Conservation (phyloP, 2,888 invertebrate species). For the Diplazon laetatorius region DNA sequence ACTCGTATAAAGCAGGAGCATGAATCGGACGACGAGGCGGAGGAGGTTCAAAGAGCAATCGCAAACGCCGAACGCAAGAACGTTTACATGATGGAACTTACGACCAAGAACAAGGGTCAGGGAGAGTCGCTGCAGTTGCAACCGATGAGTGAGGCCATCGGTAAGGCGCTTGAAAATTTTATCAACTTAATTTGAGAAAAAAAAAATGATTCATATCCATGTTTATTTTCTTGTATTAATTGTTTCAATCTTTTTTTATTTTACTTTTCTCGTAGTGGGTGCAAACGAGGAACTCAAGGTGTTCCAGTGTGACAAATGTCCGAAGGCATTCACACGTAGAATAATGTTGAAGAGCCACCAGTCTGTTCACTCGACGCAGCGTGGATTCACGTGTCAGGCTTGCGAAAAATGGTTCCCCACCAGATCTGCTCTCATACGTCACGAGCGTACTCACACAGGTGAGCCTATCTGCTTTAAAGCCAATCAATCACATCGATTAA, state of each 20-base stretch:
- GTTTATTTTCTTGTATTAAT: neutral
- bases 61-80: slow-evolving; percentile 77
- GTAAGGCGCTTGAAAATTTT: slow-evolving; percentile 56
- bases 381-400: slow-evolving; percentile 84
- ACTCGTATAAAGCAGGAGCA: slow-evolving; percentile 81
- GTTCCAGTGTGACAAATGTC: slow-evolving; percentile 86
- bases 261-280: slow-evolving; percentile 68
- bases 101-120: slow-evolving; percentile 70
- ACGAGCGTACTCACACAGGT: slow-evolving; percentile 88
- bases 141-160: slow-evolving; percentile 72
- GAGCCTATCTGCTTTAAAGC: slow-evolving; percentile 72
- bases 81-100: slow-evolving; percentile 80
- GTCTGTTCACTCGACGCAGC: slow-evolving; percentile 85
- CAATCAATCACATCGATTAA: slow-evolving; percentile 7
- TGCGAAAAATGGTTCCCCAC: slow-evolving; percentile 89
- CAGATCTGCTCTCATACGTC: slow-evolving; percentile 87
- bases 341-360: slow-evolving; percentile 86
- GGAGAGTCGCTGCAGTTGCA: slow-evolving; percentile 74
- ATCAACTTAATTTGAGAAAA: too few species aligned
- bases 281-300: slow-evolving; percentile 83
- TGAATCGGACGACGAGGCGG: slow-evolving; percentile 80
- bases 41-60: slow-evolving; percentile 78
- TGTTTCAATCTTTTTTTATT: neutral
- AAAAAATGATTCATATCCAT: too few species aligned
- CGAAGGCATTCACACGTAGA: slow-evolving; percentile 86